phyloP scores from a whole-genome alignment of 2,113 vertebrate species.

The Nymphicus hollandicus region DNA sequence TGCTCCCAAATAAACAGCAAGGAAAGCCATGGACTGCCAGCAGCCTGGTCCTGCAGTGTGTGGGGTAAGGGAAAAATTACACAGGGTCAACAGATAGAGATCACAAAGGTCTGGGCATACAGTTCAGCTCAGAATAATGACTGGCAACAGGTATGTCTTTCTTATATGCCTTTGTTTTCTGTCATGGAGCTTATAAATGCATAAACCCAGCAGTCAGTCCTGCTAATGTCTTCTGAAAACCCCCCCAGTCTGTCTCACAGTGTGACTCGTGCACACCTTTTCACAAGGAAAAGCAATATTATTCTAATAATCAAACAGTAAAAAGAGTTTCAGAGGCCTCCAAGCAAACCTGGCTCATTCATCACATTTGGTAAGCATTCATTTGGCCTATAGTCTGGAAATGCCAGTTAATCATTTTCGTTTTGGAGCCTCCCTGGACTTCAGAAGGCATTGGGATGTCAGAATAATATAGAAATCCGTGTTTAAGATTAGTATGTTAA shows the following conservation, averaged over 20 bases:
- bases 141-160: not conserved
- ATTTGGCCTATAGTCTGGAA: not conserved
- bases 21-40: accelerated
- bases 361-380: not conserved
- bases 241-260: not conserved
- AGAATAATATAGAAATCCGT: not conserved
- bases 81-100: not conserved
- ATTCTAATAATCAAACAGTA: not conserved
- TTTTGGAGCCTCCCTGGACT: not conserved
- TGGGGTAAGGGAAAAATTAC: not conserved
- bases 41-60: accelerated
- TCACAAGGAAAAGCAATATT: not conserved
- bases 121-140: not conserved
- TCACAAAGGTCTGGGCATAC: not conserved
- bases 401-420: not conserved
- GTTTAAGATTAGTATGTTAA: not conserved
- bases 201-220: not conserved
- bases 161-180: not conserved
- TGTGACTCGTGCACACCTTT: not conserved
- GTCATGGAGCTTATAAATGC: not conserved
- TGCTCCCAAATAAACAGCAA: not conserved
- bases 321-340: not conserved
- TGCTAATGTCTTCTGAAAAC: not conserved
- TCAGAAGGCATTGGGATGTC: not conserved
- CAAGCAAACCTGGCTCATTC: not conserved